A percentile compares a stretch with the other conserved stretches of the same genome.
Conservation (phyloP, 2,888 invertebrate species). For the Meta bourneti region DNA sequence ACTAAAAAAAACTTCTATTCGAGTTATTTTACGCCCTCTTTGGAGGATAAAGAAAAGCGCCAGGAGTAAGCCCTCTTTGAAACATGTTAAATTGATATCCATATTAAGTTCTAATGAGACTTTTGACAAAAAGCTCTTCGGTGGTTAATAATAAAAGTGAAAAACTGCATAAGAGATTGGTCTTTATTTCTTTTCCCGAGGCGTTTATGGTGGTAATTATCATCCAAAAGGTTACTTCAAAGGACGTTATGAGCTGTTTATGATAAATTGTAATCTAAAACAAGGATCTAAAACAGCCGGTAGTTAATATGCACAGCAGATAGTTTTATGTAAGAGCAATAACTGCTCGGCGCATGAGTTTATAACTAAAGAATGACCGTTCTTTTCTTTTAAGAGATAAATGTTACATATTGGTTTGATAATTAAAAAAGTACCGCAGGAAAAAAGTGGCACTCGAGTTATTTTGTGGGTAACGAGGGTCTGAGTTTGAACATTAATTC, state of each 20-base stretch:
- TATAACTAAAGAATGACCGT: not conserved
- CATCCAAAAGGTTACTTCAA: not conserved
- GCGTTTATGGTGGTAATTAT: not conserved
- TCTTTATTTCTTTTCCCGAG: conserved; percentile 4
- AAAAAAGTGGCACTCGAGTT: not conserved
- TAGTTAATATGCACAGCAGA: not conserved
- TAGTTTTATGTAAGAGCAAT: not conserved
- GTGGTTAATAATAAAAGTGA: conserved; percentile 36
- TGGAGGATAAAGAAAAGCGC: conserved; percentile 15
- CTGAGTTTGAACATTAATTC: not conserved
- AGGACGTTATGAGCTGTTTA: not conserved
- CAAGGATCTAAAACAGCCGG: not conserved
- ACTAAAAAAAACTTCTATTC: conserved; percentile 17
- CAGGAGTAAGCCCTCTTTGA: conserved; percentile 21
- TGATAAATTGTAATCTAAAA: not conserved
- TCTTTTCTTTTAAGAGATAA: not conserved
- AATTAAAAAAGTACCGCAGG: not conserved
- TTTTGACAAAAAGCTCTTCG: conserved; percentile 14
- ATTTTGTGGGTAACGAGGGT: not conserved
- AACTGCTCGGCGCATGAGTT: not conserved
- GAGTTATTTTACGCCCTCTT: conserved; percentile 30
- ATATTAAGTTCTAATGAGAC: conserved; percentile 39
- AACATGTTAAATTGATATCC: conserved; percentile 47
- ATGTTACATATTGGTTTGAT: not conserved
- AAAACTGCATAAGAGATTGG: conserved; percentile 5